Conservation (phyloP, 2,888 invertebrate species). For the Caradrina kadenii region DNA sequence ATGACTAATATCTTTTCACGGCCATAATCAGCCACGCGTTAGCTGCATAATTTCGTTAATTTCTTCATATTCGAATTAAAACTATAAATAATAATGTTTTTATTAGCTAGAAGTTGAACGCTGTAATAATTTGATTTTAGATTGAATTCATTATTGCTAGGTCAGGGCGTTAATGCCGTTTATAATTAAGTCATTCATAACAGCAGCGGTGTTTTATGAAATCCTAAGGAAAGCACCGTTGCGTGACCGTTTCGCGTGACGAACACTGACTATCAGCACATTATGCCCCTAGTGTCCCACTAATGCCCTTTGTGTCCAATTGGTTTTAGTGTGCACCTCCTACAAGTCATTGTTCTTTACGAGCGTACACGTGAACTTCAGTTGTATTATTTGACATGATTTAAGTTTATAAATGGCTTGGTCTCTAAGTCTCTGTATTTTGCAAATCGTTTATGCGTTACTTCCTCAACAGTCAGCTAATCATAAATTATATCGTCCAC, state of each 20-base stretch:
- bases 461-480: conserved; percentile 54
- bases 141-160: conserved; percentile 42
- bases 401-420: conserved; percentile 42
- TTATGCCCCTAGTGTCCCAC: conserved; percentile 76
- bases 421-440: conserved; percentile 55
- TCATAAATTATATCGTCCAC: conserved; percentile 54
- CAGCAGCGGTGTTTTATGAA: conserved; percentile 69
- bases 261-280: conserved; percentile 71
- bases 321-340: conserved; percentile 72
- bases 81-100: neutral
- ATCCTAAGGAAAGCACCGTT: conserved; percentile 80
- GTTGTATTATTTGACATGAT: conserved; percentile 50
- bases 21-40: conserved; percentile 44
- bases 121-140: conserved; percentile 21
- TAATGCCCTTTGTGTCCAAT: conserved; percentile 79
- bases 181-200: conserved; percentile 77
- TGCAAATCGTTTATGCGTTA: conserved; percentile 52
- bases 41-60: conserved; percentile 47
- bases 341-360: conserved; percentile 62
- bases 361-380: conserved; percentile 60
- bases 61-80: conserved; percentile 25
- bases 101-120: conserved; percentile 1
- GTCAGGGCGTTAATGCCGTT: conserved; percentile 49
- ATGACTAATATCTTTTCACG: conserved; percentile 59
- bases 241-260: conserved; percentile 86